Percentiles rank a stretch among this genome's conserved stretches.
Conservation (phyloP, 2,888 invertebrate species). For the Microplitis deprimator region DNA sequence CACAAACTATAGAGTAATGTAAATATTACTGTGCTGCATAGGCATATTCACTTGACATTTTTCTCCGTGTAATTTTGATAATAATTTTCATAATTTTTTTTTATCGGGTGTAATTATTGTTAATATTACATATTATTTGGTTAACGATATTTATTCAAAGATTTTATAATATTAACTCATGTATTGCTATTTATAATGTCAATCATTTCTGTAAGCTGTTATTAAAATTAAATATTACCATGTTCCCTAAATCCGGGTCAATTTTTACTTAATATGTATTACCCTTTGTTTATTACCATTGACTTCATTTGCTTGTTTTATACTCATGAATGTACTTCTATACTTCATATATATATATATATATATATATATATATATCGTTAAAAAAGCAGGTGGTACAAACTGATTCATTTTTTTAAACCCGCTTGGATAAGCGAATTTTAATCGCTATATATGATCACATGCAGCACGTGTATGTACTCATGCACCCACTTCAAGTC, state of each 20-base stretch:
- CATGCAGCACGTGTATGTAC: neutral
- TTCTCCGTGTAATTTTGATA: no score
- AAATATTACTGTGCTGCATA: no score
- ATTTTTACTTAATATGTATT: neutral
- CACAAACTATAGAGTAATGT: no score
- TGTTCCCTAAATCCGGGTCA: neutral
- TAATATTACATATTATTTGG: no score
- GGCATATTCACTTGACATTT: no score
- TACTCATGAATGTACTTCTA: neutral
- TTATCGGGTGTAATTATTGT: no score
- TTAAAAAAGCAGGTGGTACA: neutral
- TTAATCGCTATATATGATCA: neutral
- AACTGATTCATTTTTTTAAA: neutral
- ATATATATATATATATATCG: no score
- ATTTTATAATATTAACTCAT: neutral
- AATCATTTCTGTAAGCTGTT: neutral
- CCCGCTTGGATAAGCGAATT: neutral
- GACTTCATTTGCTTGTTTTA: neutral
- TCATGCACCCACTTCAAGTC: neutral
- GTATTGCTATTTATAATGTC: neutral
- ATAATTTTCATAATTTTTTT: no score
- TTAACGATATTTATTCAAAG: no score
- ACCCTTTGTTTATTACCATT: neutral
- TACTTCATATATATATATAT: neutral
- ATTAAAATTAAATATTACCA: neutral